Conservation (phyloP, 2,888 invertebrate species). For the Cylindroiulus punctatus region DNA sequence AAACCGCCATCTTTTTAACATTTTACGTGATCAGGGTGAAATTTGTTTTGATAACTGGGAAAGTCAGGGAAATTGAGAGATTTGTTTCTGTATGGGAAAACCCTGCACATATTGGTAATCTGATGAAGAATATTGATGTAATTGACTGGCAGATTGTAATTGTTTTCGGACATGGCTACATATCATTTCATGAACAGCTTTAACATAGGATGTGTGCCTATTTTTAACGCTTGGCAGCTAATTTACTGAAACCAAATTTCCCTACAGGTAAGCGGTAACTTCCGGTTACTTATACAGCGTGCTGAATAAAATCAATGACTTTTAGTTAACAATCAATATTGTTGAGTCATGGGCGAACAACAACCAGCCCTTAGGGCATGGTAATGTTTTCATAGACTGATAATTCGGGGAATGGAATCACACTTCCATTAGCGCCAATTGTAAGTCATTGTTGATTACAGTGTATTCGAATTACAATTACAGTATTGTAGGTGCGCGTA, state of each 20-base stretch:
- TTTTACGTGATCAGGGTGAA: too few species aligned
- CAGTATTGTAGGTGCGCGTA: neutral
- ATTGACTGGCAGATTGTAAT: too few species aligned
- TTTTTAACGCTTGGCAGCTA: neutral
- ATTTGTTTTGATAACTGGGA: too few species aligned
- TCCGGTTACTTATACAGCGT: neutral
- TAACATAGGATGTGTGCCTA: too few species aligned
- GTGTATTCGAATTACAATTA: neutral
- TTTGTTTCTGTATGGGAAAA: too few species aligned
- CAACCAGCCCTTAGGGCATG: neutral
- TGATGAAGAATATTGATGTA: too few species aligned
- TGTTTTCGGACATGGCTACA: too few species aligned
- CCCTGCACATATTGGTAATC: too few species aligned
- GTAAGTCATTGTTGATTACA: slow-evolving; percentile 1
- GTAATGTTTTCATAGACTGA: neutral
- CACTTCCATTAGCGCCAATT: slow-evolving; percentile 1
- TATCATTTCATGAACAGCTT: too few species aligned
- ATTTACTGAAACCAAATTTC: neutral
- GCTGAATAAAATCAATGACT: neutral
- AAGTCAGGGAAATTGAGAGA: too few species aligned
- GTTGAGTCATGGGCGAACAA: neutral
- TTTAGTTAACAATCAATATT: neutral
- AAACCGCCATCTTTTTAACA: too few species aligned
- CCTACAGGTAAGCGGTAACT: neutral
- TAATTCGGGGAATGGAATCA: slow-evolving; percentile 38